Evolutionary conservation across 2,113 vertebrate species (phyloP).

Genomic region (Callorhinus ursinus): DNA sequence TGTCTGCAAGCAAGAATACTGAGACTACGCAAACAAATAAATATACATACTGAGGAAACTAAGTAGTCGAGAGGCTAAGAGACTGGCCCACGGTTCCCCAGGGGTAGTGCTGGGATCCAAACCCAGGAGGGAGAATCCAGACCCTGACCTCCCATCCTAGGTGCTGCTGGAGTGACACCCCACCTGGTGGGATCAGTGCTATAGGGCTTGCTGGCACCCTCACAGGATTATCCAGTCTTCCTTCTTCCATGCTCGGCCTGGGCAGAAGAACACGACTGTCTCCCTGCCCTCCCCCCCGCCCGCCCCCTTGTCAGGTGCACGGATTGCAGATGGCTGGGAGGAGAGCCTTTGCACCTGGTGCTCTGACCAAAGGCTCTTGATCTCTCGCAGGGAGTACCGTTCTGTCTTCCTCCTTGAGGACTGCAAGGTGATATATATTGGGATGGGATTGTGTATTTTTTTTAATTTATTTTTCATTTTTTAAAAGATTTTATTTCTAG

Average conservation of each 20-base stretch:
- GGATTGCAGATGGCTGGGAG: not conserved
- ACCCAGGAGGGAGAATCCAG: not conserved
- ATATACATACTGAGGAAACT: not conserved
- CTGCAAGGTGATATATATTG: not conserved
- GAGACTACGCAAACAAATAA: not conserved
- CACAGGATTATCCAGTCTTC: not conserved
- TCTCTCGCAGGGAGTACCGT: not conserved
- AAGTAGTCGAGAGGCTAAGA: not conserved
- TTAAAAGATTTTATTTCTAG: not conserved
- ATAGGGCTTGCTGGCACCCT: not conserved
- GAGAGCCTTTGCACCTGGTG: not conserved
- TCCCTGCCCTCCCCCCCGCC: not conserved
- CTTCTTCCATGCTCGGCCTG: not conserved
- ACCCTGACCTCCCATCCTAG: not conserved
- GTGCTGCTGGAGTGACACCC: not conserved
- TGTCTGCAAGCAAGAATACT: not conserved
- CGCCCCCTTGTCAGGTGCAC: not conserved
- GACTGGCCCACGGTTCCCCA: not conserved
- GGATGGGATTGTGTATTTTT: not conserved
- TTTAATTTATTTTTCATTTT: not conserved
- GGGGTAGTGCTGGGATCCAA: not conserved
- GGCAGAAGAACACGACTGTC: not conserved
- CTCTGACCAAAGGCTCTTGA: not conserved
- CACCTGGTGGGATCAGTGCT: not conserved
- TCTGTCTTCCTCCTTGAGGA: not conserved